Base-by-base conservation (phyloP, 2,888 invertebrate genomes). In the Conus canariensis region DNA sequence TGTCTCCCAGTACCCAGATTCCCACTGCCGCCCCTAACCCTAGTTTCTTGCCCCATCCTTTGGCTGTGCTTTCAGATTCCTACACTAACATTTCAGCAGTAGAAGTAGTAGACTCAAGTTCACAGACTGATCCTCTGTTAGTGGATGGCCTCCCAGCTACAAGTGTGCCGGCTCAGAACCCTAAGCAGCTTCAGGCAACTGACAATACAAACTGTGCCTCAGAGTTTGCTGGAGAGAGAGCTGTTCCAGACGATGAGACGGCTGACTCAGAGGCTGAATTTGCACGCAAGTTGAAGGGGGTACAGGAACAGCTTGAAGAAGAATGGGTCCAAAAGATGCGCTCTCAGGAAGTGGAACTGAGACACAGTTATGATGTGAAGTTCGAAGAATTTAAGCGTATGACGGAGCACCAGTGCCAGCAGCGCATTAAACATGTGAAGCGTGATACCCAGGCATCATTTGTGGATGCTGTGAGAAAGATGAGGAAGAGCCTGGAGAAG, bases 401-500 rank as follows among this genome's bases (percentile, higher is more conserved):
- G 82, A 90, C 94, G 88, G 94, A 95, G 88, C 92, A 92, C n/a
- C 91, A 92, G 83, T 91, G 93, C 16, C 92, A 92, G 59, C 93
- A 93, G 90, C 92, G 92, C 88, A 88, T 94, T 82, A 93, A 94
- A 90, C 91, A 93, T 45, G 87, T 94, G 10, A 94, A 92, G 60
- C 92, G 91, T 7, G 94, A 95, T 80, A 94, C 94, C 90, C 94
- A 95, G 87, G 92, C 93, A 59, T 93, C 94, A 74, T 95, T 95
- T 92, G 94, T 95, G 58, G 93, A 94, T 89, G 94, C 95, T 56
- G 90, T 95, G 82, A 94, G 93, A 88, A 94, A 95, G 91, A 94
- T 95, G 56, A 91, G 93, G 70, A 93, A 92, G 60, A 86, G 91
- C 70, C 88, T 95, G 88, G 92, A 93, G 30, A 92, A 90, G 64